Conservation (phyloP, 2,113 vertebrate species). For the Raja brachyura region DNA sequence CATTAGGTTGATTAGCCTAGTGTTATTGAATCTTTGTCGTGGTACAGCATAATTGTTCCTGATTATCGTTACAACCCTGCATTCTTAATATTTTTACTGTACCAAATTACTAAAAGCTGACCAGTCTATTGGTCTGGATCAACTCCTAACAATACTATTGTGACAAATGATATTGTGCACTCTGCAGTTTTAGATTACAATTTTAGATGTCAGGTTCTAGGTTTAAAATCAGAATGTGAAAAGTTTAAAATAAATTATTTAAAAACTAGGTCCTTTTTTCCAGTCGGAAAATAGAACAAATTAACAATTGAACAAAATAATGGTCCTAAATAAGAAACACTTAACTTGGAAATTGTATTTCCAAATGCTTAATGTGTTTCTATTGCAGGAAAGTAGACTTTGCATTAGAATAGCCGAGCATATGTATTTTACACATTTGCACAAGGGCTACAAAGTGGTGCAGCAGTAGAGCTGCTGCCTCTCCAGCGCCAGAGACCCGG, state of each 20-base stretch:
- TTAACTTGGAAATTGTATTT: not conserved
- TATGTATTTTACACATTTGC: not conserved
- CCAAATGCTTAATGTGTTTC: not conserved
- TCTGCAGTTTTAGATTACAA: not conserved
- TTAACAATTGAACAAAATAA: not conserved
- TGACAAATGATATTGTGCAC: not conserved
- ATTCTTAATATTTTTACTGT: slow-evolving; percentile 35
- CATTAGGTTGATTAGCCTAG: not conserved
- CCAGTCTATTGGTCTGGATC: slow-evolving; percentile 16
- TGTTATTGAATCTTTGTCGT: too few species aligned
- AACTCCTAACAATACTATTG: slow-evolving; percentile 22
- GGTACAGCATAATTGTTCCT: not conserved
- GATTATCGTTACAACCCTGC: slow-evolving; percentile 37
- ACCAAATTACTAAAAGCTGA: slow-evolving; percentile 19
- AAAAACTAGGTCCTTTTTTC: not conserved
- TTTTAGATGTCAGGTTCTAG: not conserved
- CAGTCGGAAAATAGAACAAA: not conserved
- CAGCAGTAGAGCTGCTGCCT: too few species aligned
- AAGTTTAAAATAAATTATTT: not conserved
- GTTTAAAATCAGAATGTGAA: not conserved
- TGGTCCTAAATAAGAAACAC: too few species aligned
- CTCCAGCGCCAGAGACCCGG: too few species aligned
- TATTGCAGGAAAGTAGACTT: not conserved
- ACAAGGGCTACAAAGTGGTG: too few species aligned
- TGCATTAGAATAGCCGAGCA: not conserved